Evolutionary conservation across 2,888 invertebrate genomes (phyloP), one percentile per base, ranked within the genome.

Genomic region (Caenorhabditis drosophilae): DNA sequence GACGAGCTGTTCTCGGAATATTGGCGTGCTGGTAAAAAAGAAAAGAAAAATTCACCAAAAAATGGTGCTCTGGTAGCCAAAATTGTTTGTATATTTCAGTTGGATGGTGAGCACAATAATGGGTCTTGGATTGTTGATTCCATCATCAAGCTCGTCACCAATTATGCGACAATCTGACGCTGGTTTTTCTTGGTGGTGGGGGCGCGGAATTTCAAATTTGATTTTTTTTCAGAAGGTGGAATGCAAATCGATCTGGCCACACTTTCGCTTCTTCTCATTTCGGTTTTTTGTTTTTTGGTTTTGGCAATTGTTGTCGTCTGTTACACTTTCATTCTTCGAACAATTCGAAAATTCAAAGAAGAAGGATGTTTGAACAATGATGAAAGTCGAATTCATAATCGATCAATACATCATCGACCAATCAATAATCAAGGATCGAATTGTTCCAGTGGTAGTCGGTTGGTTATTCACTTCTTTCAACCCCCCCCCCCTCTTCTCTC

Each of bases 331-430:
- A 82, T 83, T 35, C 67, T 82, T 34, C 69, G 73, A 23, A 82
- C 81, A 12, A 83, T 83, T 22, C 77, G 80, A 2, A 67, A 73
- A 42, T 83, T 82, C 66, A 83, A 82, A 62, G 73, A 73, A 27
- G 73, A 73, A 27, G 62, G 57, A 38, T 57, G 57, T 26, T 27
- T 73, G 61, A 70, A 70, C 35, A 68, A 62, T 31, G 73, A 73
- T 27, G 73, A 73, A 35, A 67, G 67, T 35, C 67, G 70, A 23
- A 63, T 68, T 16, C 73, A 73, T 53, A 73, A 73, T 42, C 45
- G 63, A 51, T 62, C 62, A 7, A n/a, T n/a, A n/a, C 23, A 67
- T 18, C 66, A 67, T 41, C 44, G 67, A 18, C 53, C 58, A 23
- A 49, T 67, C 22, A 66, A 62, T 25, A 58, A 52, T 31, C 64